A percentile compares a stretch with the other conserved stretches of the same genome.
phyloP scores from a whole-genome alignment of 2,113 vertebrate species.

The Percina caprodes region DNA sequence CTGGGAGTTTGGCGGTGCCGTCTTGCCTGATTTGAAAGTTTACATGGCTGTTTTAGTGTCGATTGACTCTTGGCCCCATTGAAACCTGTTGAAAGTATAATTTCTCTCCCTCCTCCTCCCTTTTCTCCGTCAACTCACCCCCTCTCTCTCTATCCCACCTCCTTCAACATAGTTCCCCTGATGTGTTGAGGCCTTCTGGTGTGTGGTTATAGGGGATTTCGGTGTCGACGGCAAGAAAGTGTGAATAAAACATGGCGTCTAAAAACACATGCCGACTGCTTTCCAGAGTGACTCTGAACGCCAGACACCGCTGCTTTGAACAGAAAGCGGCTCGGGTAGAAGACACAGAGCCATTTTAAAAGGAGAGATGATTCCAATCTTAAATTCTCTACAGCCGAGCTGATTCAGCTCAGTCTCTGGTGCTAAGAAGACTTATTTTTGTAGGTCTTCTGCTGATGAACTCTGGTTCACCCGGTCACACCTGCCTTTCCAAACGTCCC shows the following conservation, averaged over 20 bases:
- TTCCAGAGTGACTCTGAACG: constrained; percentile 19
- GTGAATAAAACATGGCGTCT: constrained; percentile 28
- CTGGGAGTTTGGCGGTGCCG: constrained; percentile 29
- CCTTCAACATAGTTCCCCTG: constrained; percentile 58
- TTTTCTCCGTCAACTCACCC: neutral
- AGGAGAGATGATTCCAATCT: constrained; percentile 21
- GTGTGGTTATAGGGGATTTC: neutral
- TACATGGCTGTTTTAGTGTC: constrained; percentile 60
- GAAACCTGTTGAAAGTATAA: constrained; percentile 61
- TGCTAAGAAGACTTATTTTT: constrained; percentile 16
- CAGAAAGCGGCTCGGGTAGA: constrained; percentile 20
- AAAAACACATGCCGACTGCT: constrained; percentile 19
- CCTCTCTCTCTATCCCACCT: neutral
- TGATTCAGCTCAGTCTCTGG: constrained; percentile 24
- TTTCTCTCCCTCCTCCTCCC: constrained; percentile 29
- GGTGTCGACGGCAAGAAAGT: neutral
- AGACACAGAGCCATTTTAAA: neutral
- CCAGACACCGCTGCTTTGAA: neutral
- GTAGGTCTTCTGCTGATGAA: constrained; percentile 56
- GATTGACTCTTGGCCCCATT: constrained; percentile 50
- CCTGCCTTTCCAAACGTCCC: constrained; percentile 38
- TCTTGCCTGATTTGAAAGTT: constrained; percentile 61
- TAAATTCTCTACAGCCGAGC: constrained; percentile 50
- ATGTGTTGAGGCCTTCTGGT: neutral
- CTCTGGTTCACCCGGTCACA: constrained; percentile 64